Percentiles rank a stretch among this genome's conserved stretches.
These are phyloP conservation scores for Crypturellus undulatus DNA, from an alignment of 2,113 vertebrate genomes.

Conservation along the genomic window DNA sequence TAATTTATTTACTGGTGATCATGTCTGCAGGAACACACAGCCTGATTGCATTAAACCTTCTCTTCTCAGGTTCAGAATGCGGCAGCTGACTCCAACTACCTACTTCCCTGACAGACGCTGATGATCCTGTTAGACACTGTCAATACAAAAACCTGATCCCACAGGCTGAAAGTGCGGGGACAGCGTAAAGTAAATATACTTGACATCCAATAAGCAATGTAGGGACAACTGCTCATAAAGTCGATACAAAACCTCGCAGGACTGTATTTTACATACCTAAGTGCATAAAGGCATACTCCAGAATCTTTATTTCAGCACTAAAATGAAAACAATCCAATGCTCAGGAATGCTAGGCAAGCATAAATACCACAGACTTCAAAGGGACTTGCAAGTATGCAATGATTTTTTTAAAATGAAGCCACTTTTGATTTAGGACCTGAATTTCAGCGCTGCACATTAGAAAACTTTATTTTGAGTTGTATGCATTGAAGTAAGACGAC, in stretches of 20 bases:
- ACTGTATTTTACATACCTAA: not conserved
- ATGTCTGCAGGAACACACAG: not conserved
- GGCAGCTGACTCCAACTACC: not conserved
- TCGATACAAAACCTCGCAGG: not conserved
- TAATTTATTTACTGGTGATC: slow-evolving; percentile 30
- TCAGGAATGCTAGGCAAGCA: not conserved
- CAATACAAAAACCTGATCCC: not conserved
- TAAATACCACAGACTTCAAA: not conserved
- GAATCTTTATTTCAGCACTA: slow-evolving; percentile 1
- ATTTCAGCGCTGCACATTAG: not conserved
- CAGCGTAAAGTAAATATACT: not conserved
- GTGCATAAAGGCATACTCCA: not conserved
- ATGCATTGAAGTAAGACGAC: not conserved
- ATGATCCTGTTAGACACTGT: not conserved
- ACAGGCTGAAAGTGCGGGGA: not conserved
- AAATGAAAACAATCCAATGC: not conserved
- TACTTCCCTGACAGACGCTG: not conserved
- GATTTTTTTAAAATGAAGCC: not conserved
- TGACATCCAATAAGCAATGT: not conserved
- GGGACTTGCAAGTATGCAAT: not conserved
- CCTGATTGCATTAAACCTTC: not conserved
- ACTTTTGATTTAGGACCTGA: not conserved
- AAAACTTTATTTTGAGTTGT: not conserved
- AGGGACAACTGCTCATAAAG: not conserved
- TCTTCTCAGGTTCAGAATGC: not conserved